Percentiles rank a stretch among this genome's conserved stretches.
These are phyloP conservation scores for Harmothoe impar DNA, from an alignment of 2,888 invertebrate genomes.

Conservation along the genomic window DNA sequence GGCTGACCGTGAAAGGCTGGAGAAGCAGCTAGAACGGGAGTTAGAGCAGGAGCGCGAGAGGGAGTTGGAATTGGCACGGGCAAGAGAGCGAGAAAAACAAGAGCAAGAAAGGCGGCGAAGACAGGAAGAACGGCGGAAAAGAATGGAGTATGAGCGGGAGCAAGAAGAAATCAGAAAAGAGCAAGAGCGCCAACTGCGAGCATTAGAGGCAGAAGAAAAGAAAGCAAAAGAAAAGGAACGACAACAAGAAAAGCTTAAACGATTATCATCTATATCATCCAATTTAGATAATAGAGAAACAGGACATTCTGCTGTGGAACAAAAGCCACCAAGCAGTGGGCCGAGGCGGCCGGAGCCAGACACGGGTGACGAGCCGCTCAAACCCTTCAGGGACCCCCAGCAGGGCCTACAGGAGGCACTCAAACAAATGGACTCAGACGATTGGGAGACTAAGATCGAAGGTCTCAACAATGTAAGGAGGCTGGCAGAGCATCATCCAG, in stretches of 20 bases:
- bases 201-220: conserved; percentile 40
- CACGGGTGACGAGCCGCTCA: conserved; percentile 74
- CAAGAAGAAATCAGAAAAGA: conserved; percentile 28
- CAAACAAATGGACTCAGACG: conserved; percentile 79
- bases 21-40: conserved; percentile 28
- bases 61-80: background rate
- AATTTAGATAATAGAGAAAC: conserved; percentile 16
- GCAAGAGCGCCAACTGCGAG: conserved; percentile 33
- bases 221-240: conserved; percentile 37
- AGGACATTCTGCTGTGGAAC: background rate
- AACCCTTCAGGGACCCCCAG: conserved; percentile 87
- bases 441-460: conserved; percentile 83
- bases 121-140: background rate
- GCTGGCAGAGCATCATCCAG: conserved; percentile 81
- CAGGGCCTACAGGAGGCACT: conserved; percentile 87
- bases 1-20: conserved; percentile 31
- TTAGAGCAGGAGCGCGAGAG: conserved; percentile 21
- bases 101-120: background rate
- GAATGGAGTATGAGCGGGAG: conserved; percentile 1
- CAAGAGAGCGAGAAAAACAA: background rate
- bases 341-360: conserved; percentile 30
- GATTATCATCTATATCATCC: background rate
- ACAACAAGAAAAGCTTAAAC: conserved; percentile 50
- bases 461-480: conserved; percentile 82
- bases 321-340: conserved; percentile 42